These are phyloP conservation scores for Phaonia tiefii DNA, from an alignment of 2,888 invertebrate species.

Conservation along the genomic window DNA sequence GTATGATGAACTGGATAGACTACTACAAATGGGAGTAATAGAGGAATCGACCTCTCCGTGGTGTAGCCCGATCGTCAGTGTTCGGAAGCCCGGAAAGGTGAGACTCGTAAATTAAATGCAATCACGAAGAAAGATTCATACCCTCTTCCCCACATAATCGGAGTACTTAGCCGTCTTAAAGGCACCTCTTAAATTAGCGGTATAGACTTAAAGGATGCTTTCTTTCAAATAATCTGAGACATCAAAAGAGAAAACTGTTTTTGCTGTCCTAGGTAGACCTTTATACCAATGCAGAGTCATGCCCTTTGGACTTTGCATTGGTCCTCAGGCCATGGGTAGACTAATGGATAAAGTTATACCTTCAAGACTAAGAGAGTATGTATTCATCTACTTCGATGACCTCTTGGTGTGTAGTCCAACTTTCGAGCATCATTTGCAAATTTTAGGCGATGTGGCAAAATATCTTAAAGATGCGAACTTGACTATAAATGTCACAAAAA, in stretches of 20 bases:
- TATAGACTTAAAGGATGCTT: slow-evolving; percentile 52
- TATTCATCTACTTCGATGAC: slow-evolving; percentile 41
- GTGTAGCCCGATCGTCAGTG: slow-evolving; percentile 44
- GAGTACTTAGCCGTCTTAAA: slow-evolving; percentile 36
- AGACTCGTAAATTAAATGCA: slow-evolving; percentile 11
- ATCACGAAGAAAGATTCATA: slow-evolving; percentile 33
- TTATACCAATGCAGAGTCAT: slow-evolving; percentile 35
- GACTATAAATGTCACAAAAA: slow-evolving; percentile 46
- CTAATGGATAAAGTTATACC: slow-evolving; percentile 37
- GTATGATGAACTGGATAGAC: slow-evolving; percentile 32
- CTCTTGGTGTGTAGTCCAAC: slow-evolving; percentile 33
- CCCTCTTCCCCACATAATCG: slow-evolving; percentile 35
- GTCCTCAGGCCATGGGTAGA: slow-evolving; percentile 18
- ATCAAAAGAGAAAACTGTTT: slow-evolving; percentile 68
- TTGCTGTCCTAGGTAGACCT: slow-evolving; percentile 21
- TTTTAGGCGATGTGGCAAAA: not conserved
- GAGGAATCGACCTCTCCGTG: slow-evolving; percentile 50
- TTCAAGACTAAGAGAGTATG: slow-evolving; percentile 15
- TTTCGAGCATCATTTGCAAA: not conserved
- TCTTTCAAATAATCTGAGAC: slow-evolving; percentile 47
- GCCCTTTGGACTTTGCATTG: slow-evolving; percentile 32
- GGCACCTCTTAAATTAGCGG: slow-evolving; percentile 37
- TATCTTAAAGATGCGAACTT: slow-evolving; percentile 20
- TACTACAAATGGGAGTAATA: slow-evolving; percentile 36
- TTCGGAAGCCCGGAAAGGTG: slow-evolving; percentile 34